These are phyloP conservation scores for Semnornis frantzii DNA, from an alignment of 2,113 vertebrate species.

Conservation along the genomic window DNA sequence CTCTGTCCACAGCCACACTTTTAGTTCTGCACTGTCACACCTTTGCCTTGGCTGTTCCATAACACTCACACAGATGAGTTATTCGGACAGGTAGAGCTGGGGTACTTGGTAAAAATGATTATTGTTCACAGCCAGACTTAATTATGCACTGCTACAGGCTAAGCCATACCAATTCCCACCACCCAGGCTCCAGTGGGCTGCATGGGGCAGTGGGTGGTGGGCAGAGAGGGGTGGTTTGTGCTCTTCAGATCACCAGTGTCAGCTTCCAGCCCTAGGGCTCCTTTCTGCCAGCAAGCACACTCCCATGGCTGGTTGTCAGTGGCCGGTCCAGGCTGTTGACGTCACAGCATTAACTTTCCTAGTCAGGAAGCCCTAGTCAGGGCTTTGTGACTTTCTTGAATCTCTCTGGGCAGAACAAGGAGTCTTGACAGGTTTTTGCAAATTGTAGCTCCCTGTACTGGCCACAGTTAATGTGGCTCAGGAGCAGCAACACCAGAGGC, in stretches of 20 bases:
- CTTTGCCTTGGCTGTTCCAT: not conserved
- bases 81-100: not conserved
- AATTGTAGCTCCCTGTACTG: not conserved
- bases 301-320: not conserved
- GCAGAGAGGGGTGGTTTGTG: not conserved
- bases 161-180: not conserved
- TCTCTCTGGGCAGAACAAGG: not conserved
- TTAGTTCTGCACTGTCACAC: not conserved
- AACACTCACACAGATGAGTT: not conserved
- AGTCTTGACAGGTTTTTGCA: not conserved
- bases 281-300: not conserved
- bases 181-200: not conserved
- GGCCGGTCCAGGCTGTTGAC: not conserved
- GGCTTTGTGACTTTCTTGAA: not conserved
- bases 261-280: not conserved
- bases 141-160: fast-evolving
- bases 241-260: not conserved
- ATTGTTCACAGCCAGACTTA: not conserved
- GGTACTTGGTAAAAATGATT: not conserved
- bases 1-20: not conserved
- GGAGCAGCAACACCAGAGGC: not conserved
- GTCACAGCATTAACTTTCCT: not conserved
- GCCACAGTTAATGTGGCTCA: not conserved
- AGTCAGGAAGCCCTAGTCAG: not conserved
- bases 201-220: not conserved